Evolutionary conservation across 2,888 invertebrate genomes (phyloP).

Genomic region (Pyrgus malvae): DNA sequence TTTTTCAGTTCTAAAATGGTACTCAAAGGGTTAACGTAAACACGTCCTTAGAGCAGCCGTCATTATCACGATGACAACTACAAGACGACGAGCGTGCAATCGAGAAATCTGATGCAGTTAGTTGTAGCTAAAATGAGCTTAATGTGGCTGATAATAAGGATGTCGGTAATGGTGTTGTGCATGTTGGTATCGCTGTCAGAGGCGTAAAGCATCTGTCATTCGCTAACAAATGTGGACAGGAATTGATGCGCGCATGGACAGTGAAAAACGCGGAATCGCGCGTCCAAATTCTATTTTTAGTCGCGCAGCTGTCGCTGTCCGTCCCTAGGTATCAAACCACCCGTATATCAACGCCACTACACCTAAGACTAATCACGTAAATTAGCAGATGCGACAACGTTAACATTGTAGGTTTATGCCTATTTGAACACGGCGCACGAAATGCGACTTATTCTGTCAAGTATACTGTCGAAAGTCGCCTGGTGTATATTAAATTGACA

Average conservation of each 20-base stretch:
- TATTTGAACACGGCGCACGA: conserved; percentile 11
- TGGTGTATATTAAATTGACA: background rate
- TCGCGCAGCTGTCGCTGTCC: conserved; percentile 68
- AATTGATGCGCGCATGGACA: conserved; percentile 77
- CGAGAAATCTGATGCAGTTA: conserved; percentile 23
- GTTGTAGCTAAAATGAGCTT: conserved; percentile 37
- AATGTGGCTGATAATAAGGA: conserved; percentile 36
- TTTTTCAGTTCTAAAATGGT: conserved; percentile 57
- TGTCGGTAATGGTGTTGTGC: conserved; percentile 17
- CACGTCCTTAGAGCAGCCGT: conserved; percentile 65
- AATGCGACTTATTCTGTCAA: background rate
- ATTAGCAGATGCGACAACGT: conserved; percentile 31
- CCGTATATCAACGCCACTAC: conserved; percentile 42
- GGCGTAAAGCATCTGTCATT: conserved; percentile 78
- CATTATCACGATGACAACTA: conserved; percentile 65
- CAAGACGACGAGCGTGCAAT: conserved; percentile 55
- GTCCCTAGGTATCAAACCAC: conserved; percentile 57
- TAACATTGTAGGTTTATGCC: conserved; percentile 30
- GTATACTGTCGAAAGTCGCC: conserved; percentile 7
- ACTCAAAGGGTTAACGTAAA: conserved; percentile 66
- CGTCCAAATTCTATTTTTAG: conserved; percentile 68
- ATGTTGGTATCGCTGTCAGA: conserved; percentile 44
- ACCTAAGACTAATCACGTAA: conserved; percentile 42
- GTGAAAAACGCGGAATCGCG: conserved; percentile 79
- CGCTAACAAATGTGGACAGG: conserved; percentile 76